Evolutionary conservation across 2,797 vertebrate species (phyloP).

Genomic region (Adelosebastes latens): DNA sequence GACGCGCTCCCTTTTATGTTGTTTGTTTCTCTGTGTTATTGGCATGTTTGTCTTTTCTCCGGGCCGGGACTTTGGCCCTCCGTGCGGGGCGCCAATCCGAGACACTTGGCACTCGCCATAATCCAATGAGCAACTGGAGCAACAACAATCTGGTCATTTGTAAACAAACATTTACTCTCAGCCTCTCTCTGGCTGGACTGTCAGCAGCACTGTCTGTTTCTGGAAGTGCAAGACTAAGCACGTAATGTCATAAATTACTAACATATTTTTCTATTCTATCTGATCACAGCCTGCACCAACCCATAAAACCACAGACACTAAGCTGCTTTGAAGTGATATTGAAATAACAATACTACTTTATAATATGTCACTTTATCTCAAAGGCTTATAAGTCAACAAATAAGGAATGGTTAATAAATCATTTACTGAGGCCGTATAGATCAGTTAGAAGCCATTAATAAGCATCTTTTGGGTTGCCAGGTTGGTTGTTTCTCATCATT

Average conservation of each 20-base stretch:
- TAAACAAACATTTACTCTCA: constrained; percentile 48
- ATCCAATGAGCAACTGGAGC: constrained; percentile 32
- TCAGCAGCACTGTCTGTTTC: background rate
- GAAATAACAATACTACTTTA: background rate
- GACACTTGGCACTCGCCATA: constrained; percentile 22
- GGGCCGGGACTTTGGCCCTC: background rate
- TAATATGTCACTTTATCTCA: background rate
- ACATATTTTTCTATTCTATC: background rate
- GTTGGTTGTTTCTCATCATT: background rate
- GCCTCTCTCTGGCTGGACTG: background rate
- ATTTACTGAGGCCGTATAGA: background rate
- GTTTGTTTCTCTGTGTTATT: background rate
- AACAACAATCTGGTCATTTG: constrained; percentile 32
- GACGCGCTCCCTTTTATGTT: background rate
- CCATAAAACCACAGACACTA: background rate
- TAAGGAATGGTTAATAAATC: background rate
- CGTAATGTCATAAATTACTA: background rate
- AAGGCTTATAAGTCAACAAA: background rate
- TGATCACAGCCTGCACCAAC: background rate
- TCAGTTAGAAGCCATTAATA: background rate
- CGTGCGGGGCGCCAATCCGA: background rate
- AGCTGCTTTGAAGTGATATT: background rate
- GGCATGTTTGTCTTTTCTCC: constrained; percentile 26
- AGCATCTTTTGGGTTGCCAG: background rate
- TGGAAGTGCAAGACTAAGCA: background rate